Evolutionary conservation across 2,888 invertebrate genomes (phyloP), one percentile per base, ranked within the genome.

Genomic region (Cryptocephalus primarius): DNA sequence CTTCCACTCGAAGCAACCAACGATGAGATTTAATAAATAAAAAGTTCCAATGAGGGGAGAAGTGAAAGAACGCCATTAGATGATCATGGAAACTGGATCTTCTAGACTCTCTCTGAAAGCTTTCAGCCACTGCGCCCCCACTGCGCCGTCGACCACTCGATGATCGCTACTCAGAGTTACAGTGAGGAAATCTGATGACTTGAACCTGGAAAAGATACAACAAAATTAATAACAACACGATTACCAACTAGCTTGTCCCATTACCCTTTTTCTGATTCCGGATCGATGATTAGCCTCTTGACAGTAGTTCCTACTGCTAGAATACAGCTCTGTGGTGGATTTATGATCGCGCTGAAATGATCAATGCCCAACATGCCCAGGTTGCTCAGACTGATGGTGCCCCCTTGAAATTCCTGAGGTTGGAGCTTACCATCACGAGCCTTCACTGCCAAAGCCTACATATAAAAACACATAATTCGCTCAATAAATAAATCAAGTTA

Each of bases 131-230:
- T 86, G 82, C 2, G 99, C 99, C 45, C 95, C 99, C 4, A 99
- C 88, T 56, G 97, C 97, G 42, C 99, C 99, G 71, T 99, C 97
- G 8, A 99, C 89, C 22, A 94, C 92, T 61, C 99, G 79, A 71
- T 99, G 99, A 73, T 99, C 99, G 61, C 92, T 92, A 57, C 96
- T 95, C 51, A 97, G 77, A 12, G 97, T 97, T 49, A 95, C 94
- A 39, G 82, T 81, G 74, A 97, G 80, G 65, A 85, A 81, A 57
- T 85, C 82, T 1, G 84, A 81, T 58, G 77, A 74, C 56, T 77
- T 79, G 71, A 82, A 88, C 59, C 89, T 89, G 64, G 32, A 66
- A 67, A 44, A 12, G 14, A 45, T 22, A 44, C 34, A 12, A 12
- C 22, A 36, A 40, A 10, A 42, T 9, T 40, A 38, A 32, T 32